Percentiles rank a stretch among this genome's conserved stretches.
These are phyloP conservation scores for Rhagophthalmus giganteus DNA, from an alignment of 2,888 invertebrate species.

Conservation along the genomic window DNA sequence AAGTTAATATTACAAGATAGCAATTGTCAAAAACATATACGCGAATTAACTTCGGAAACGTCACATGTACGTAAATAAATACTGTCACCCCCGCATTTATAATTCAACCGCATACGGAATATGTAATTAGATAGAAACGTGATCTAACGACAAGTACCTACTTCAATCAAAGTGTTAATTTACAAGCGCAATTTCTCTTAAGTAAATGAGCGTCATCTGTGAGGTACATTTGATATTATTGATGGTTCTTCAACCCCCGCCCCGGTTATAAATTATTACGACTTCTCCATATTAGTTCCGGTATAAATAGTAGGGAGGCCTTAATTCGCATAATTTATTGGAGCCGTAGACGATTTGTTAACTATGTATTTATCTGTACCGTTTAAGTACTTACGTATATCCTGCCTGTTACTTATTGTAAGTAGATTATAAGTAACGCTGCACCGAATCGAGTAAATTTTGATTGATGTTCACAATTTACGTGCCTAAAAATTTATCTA, in stretches of 20 bases:
- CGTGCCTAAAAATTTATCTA: no score
- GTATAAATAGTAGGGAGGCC: background rate
- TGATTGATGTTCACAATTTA: no score
- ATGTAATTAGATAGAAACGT: slow-evolving; percentile 13
- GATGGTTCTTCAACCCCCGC: slow-evolving; percentile 27
- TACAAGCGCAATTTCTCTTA: slow-evolving; percentile 21
- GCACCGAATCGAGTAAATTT: no score
- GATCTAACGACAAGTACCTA: slow-evolving; percentile 14
- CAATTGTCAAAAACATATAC: slow-evolving; percentile 19
- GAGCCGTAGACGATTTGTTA: background rate
- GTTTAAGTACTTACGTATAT: no score
- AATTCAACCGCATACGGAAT: slow-evolving; percentile 17
- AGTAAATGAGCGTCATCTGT: slow-evolving; percentile 30
- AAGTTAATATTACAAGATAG: slow-evolving; percentile 3
- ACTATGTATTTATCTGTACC: background rate
- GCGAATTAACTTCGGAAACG: slow-evolving; percentile 19
- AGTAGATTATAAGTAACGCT: no score
- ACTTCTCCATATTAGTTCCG: slow-evolving; percentile 4
- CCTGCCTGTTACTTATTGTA: no score
- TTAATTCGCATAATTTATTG: slow-evolving; percentile 2
- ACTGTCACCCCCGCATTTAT: slow-evolving; percentile 10
- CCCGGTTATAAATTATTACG: slow-evolving; percentile 11
- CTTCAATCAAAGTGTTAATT: slow-evolving; percentile 30
- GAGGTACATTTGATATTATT: slow-evolving; percentile 27
- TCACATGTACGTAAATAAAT: slow-evolving; percentile 22